Percentiles rank a stretch among this genome's conserved stretches.
These are phyloP conservation scores for Columbina picui DNA, from an alignment of 2,113 vertebrate species.

Conservation along the genomic window DNA sequence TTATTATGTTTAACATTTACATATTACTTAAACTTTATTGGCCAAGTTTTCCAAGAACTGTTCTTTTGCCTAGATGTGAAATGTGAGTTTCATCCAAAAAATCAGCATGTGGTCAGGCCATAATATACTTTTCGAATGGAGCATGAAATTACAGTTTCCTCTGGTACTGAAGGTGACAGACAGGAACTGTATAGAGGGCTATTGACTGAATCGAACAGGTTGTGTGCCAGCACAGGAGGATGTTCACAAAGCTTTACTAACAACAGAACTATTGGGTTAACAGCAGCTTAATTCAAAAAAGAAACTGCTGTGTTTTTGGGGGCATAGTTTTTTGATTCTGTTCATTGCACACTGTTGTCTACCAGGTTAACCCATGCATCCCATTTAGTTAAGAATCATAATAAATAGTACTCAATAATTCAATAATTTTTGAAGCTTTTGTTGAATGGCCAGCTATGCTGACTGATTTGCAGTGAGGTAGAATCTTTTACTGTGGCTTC, in stretches of 20 bases:
- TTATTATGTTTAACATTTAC: not conserved
- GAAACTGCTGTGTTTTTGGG: not conserved
- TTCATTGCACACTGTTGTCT: fast-evolving
- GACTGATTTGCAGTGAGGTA: not conserved
- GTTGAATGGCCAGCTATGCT: not conserved
- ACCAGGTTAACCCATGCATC: not conserved
- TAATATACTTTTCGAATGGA: not conserved
- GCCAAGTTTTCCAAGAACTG: not conserved
- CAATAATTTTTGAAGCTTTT: not conserved
- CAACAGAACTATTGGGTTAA: not conserved
- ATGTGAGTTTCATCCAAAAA: not conserved
- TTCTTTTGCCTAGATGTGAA: not conserved
- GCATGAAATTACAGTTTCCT: not conserved
- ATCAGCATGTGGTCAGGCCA: not conserved
- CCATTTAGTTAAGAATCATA: not conserved
- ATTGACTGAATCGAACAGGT: not conserved
- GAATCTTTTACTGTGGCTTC: not conserved
- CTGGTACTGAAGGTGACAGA: not conserved
- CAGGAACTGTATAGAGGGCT: not conserved
- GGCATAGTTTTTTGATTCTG: not conserved
- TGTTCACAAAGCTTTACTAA: not conserved
- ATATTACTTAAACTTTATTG: not conserved
- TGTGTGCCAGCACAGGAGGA: not conserved
- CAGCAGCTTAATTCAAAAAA: not conserved
- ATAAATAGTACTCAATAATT: not conserved